Evolutionary conservation across 2,888 invertebrate genomes (phyloP).

Genomic region (Cyclophora punctaria): DNA sequence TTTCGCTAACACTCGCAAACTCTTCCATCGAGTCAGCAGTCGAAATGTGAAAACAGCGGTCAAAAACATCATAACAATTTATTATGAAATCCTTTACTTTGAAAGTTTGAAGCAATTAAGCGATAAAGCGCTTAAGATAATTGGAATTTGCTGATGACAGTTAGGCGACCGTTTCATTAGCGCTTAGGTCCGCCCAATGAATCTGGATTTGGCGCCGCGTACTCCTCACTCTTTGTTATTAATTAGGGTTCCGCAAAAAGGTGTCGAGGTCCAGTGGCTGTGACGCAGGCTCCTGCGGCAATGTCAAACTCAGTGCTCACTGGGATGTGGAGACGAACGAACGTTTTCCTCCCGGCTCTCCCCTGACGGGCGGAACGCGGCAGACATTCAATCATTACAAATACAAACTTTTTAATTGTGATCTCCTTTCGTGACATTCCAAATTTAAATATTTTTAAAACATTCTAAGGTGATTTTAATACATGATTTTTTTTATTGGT

Average conservation of each 20-base stretch:
- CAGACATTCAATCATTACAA: slow-evolving; percentile 20
- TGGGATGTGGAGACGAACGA: slow-evolving; percentile 36
- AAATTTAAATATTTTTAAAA: too few relatives aligned
- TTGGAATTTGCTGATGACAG: slow-evolving; percentile 16
- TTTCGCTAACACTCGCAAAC: slow-evolving; percentile 1
- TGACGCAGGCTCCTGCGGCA: slow-evolving; percentile 72
- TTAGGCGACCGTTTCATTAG: slow-evolving; percentile 27
- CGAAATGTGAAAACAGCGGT: slow-evolving; percentile 2
- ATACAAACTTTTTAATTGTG: slow-evolving; percentile 17
- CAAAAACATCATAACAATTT: slow-evolving; percentile 3
- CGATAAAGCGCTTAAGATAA: slow-evolving; percentile 6
- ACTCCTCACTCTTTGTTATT: slow-evolving; percentile 57
- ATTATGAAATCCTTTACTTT: slow-evolving; percentile 1
- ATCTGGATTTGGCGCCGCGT: slow-evolving; percentile 39
- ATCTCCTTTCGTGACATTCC: slow-evolving; percentile 14
- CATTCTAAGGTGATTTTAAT: too few relatives aligned
- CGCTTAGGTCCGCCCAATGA: slow-evolving; percentile 26
- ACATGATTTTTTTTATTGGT: too few relatives aligned
- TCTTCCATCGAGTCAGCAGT: slow-evolving; percentile 2
- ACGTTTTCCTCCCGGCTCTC: slow-evolving; percentile 24
- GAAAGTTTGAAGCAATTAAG: neutral
- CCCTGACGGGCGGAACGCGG: slow-evolving; percentile 23
- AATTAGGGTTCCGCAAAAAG: slow-evolving; percentile 69
- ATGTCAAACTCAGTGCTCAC: slow-evolving; percentile 52
- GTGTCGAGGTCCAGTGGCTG: slow-evolving; percentile 60